These are phyloP conservation scores for Eremophila alpestris DNA, from an alignment of 2,797 vertebrate genomes.

Conservation along the genomic window DNA sequence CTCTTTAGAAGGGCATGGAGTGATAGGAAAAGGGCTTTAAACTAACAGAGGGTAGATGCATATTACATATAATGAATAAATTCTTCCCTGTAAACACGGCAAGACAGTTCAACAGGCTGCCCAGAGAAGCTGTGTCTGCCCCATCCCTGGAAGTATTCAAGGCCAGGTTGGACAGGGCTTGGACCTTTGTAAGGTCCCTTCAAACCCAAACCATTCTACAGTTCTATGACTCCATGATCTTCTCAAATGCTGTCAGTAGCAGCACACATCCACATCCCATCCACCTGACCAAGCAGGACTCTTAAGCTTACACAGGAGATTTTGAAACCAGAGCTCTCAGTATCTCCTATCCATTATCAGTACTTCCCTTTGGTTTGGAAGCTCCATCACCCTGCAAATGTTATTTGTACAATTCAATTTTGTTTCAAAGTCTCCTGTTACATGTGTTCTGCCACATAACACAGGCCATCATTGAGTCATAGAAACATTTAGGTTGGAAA, in stretches of 20 bases:
- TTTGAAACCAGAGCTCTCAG: not conserved
- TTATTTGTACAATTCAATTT: not conserved
- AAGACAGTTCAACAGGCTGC: not conserved
- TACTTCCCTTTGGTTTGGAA: not conserved
- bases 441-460: not conserved
- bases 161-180: not conserved
- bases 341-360: not conserved
- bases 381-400: not conserved
- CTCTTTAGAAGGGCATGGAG: not conserved
- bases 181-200: not conserved
- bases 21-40: not conserved
- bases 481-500: not conserved
- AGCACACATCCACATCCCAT: not conserved
- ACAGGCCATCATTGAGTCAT: not conserved
- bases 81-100: not conserved
- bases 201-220: not conserved
- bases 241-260: not conserved
- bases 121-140: not conserved
- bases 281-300: not conserved
- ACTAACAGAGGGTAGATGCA: not conserved
- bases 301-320: not conserved
- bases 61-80: not conserved
- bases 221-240: not conserved
- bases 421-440: not conserved
- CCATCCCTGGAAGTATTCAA: not conserved